Evolutionary conservation across 2,797 vertebrate genomes (phyloP), one percentile per base, ranked within the genome.

Genomic region (Lithobates sylvaticus): DNA sequence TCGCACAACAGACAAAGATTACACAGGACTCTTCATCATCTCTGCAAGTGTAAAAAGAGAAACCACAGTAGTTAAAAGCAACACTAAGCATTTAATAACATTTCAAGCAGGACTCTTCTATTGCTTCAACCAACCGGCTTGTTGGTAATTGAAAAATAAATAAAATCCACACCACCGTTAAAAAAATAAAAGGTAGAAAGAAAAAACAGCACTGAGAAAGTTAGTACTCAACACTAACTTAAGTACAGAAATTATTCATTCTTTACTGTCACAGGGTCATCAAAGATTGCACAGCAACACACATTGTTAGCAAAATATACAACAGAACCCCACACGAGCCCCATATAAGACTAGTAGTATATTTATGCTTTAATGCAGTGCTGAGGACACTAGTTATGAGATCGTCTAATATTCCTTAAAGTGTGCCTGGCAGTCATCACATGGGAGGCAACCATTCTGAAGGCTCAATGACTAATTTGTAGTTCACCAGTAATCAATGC

Each of bases 251-350:
- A n/a, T 15, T 23, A 26, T 47, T 26, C 65, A 27, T 67, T 26
- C 65, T 67, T 65, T 68, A 77, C 84, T 68, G 70, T 50, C 58
- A 85, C 42, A 68, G 44, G 65, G 61, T 75, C 65, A 76, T 58
- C 26, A 85, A 42, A 82, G 70, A 82, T 74, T 44, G 70, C 80
- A 82, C 80, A 82, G 50, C 13, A 36, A 83, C 42, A 76, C 72
- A 67, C 42, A 18, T 61, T 76, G 58, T 76, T 83, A 76, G 61
- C 72, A 75, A 72, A 72, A 73, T 73, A 65, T 74, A 82, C 77
- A 85, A 85, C 54, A 64, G 23, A 74, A 54, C 36, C 77, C 36
- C 77, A 75, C 70, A 85, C 58, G 67, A 73, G 29, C 70, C 61
- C 54, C 50, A 16, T 81, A 44, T 74, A 82, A 39, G 54, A 36